A percentile compares a stretch with the other conserved stretches of the same genome.
Evolutionary conservation across 2,797 vertebrate species (phyloP).

Genomic region (Sarcophilus harrisii): DNA sequence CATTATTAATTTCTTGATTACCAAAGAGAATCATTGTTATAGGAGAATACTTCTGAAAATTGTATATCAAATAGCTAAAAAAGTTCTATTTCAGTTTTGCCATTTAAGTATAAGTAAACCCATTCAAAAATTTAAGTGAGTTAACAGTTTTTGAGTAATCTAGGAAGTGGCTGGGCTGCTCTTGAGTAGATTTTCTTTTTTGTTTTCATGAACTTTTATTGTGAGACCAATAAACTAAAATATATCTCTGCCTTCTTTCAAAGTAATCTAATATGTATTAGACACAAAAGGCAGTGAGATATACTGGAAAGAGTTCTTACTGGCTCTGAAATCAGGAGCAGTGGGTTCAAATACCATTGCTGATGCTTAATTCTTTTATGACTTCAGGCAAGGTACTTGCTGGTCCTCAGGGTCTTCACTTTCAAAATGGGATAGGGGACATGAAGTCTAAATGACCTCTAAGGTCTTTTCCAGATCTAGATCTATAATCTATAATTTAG

Average conservation of each 20-base stretch:
- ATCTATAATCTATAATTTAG: not conserved
- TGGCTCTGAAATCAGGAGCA: not conserved
- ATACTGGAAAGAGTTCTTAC: not conserved
- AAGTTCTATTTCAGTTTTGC: not conserved
- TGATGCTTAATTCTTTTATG: not conserved
- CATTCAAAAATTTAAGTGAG: not conserved
- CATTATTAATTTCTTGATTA: not conserved
- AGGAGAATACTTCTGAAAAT: not conserved
- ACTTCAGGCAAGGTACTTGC: not conserved
- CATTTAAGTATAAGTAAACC: not conserved
- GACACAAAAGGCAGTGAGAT: not conserved
- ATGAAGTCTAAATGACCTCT: not conserved
- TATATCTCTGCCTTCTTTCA: not conserved
- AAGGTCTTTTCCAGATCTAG: not conserved
- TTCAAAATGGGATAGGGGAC: accelerated
- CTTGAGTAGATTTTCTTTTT: not conserved
- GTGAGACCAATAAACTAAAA: not conserved
- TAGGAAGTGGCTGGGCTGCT: not conserved
- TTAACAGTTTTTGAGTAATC: not conserved
- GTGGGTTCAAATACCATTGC: not conserved
- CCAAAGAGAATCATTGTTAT: not conserved
- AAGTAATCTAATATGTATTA: not conserved
- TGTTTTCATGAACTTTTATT: not conserved
- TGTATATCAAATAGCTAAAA: not conserved
- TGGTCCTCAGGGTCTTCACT: not conserved